Percentiles rank a stretch among this genome's conserved stretches.
These are phyloP conservation scores for Triplophysa tibetana DNA, from an alignment of 2,113 vertebrate species.

Conservation along the genomic window DNA sequence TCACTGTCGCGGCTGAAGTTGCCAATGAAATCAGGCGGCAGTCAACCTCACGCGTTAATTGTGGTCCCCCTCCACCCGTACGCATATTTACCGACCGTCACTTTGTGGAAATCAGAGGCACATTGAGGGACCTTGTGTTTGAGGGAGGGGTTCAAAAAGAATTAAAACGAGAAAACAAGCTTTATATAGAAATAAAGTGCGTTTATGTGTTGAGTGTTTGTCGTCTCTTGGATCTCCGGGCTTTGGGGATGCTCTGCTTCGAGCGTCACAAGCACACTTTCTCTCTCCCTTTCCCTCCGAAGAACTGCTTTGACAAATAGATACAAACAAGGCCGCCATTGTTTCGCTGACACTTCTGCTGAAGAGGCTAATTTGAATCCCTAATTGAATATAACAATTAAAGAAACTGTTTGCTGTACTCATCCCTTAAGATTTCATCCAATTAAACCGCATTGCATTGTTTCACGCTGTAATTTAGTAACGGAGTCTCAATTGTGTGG, in stretches of 20 bases:
- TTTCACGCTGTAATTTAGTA: slow-evolving; percentile 74
- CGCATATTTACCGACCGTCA: slow-evolving; percentile 99
- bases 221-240: slow-evolving; percentile 60
- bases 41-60: slow-evolving; percentile 97
- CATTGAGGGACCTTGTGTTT: slow-evolving; percentile 88
- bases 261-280: slow-evolving; percentile 51
- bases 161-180: slow-evolving; percentile 99
- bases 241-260: slow-evolving; percentile 70
- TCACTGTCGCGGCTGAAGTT: slow-evolving; percentile 98
- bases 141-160: slow-evolving; percentile 64
- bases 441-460: slow-evolving; percentile 75
- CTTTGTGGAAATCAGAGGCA: slow-evolving; percentile 98
- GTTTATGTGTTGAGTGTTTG: slow-evolving; percentile 66
- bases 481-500: slow-evolving; percentile 66
- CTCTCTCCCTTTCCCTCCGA: slow-evolving; percentile 59
- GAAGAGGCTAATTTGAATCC: slow-evolving; percentile 77
- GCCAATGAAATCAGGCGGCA: slow-evolving; percentile 97
- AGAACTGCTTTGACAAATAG: slow-evolving; percentile 69
- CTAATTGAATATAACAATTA: slow-evolving; percentile 83
- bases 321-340: slow-evolving; percentile 73
- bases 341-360: slow-evolving; percentile 69
- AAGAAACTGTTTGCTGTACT: slow-evolving; percentile 75
- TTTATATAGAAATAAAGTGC: slow-evolving; percentile 91
- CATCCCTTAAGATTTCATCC: slow-evolving; percentile 78
- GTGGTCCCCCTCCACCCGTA: slow-evolving; percentile 79